Evolutionary conservation across 2,888 invertebrate species (phyloP), one percentile per base, ranked within the genome.

Genomic region (Gymnoscelis rufifasciata): DNA sequence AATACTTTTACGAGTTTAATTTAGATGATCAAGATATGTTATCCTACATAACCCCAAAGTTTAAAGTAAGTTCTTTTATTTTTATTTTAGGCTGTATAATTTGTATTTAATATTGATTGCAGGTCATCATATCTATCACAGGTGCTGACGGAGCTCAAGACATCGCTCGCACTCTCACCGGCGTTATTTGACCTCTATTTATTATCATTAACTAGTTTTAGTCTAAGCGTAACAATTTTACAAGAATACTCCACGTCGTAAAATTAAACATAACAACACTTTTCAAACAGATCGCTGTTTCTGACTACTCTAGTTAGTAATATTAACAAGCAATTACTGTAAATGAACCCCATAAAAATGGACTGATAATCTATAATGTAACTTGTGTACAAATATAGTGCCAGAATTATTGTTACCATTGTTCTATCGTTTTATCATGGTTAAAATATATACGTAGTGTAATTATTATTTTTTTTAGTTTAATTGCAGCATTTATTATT

Each of bases 401-500:
- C 67, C 69, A 71, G 59, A 59, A 49, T 43, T 43, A 50, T 47
- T 51, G 60, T 68, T 65, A 64, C 62, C 65, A 57, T 65, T 60
- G 40, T 59, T 51, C 43, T 50, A 51, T 54, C 56, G 43, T 51
- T 54, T 54, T 46, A 62, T 64, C 54, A 57, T 57, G 52, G 42
- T 51, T 54, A 43, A 56, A 60, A 38, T 46, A 13, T 30, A 29
- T 52, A 54, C 48, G 51, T 56, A 57, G 52, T 53, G 45, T 61
- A 60, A 56, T 61, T 59, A 15, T n/a, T 40, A 19, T 62, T 51
- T 64, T 62, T 59, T 64, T 59, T 63, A 61, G 52, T 59, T 62
- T 60, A 66, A 62, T 60, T 63, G 60, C 69, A 76, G 83, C 83
- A 83, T 83, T 83, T 83, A 81, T 71, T 68, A 64, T 71, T 68